Evolutionary conservation across 1,140 invertebrate genomes (phyloP).

Genomic region (Propsilocerus akamusi): DNA sequence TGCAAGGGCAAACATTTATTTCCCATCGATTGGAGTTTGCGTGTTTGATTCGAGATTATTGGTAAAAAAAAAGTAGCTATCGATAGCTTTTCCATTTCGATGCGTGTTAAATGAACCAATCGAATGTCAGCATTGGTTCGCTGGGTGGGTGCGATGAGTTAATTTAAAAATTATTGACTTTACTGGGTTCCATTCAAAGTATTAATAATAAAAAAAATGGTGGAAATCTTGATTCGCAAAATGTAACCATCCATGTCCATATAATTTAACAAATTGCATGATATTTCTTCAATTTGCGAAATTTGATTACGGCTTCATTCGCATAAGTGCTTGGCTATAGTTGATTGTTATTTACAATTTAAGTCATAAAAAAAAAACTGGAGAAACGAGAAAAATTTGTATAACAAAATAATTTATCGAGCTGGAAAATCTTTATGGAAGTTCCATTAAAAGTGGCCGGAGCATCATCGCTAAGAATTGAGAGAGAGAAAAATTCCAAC

Average conservation of each 20-base stretch:
- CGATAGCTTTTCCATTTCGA: neutral
- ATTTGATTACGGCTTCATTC: conserved; percentile 3
- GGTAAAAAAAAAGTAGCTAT: neutral
- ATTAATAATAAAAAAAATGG: too few relatives aligned
- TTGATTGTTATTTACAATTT: too few relatives aligned
- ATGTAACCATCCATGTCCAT: neutral
- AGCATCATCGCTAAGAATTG: too few relatives aligned
- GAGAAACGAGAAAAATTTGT: too few relatives aligned
- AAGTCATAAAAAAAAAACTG: too few relatives aligned
- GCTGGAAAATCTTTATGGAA: conserved; percentile 3
- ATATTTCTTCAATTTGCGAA: neutral
- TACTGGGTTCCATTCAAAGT: too few relatives aligned
- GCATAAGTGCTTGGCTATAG: conserved; percentile 1
- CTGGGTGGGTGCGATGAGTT: too few relatives aligned
- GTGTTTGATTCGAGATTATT: neutral
- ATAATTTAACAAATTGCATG: conserved; percentile 2
- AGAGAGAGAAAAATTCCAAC: conserved; percentile 3
- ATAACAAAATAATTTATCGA: conserved; percentile 2
- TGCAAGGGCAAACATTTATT: too few relatives aligned
- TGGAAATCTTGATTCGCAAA: too few relatives aligned
- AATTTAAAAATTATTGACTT: too few relatives aligned
- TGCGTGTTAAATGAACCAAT: too few relatives aligned
- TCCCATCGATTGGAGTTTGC: neutral
- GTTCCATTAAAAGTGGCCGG: conserved; percentile 2
- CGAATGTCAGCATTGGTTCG: too few relatives aligned